Conservation (phyloP, 2,888 invertebrate species). For the Phalera bucephala region DNA sequence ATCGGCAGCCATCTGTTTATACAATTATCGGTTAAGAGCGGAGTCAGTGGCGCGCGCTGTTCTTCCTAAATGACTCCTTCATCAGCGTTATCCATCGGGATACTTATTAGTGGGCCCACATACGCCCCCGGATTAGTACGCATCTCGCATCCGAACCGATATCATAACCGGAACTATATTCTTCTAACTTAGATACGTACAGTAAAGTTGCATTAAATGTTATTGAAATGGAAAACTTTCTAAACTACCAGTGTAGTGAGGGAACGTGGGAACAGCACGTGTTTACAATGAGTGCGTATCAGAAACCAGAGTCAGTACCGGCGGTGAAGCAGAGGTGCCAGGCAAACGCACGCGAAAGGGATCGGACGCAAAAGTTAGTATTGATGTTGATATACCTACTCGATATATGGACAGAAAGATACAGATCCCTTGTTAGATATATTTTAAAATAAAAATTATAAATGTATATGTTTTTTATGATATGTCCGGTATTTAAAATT, state of each 20-base stretch:
- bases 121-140: slow-evolving; percentile 62
- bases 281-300: slow-evolving; percentile 45
- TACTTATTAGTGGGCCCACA: slow-evolving; percentile 64
- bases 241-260: slow-evolving; percentile 59
- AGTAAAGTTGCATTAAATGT: neutral
- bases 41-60: slow-evolving; percentile 78
- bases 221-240: slow-evolving; percentile 56
- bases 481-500: no score
- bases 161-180: slow-evolving; percentile 8
- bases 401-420: no score
- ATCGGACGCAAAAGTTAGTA: slow-evolving; percentile 91
- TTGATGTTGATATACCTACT: slow-evolving; percentile 18
- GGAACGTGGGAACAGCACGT: slow-evolving; percentile 62
- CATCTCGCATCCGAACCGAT: slow-evolving; percentile 40
- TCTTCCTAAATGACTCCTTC: slow-evolving; percentile 81
- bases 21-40: slow-evolving; percentile 79
- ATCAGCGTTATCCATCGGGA: slow-evolving; percentile 69
- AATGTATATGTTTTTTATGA: no score
- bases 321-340: slow-evolving; percentile 86
- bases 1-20: slow-evolving; percentile 78
- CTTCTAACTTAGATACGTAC: neutral
- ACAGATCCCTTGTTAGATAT: no score
- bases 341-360: slow-evolving; percentile 92
- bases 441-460: no score
- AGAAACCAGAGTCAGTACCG: slow-evolving; percentile 53